Base-by-base conservation (phyloP, 2,888 invertebrate genomes). In the Drosophila peninsularis region DNA sequence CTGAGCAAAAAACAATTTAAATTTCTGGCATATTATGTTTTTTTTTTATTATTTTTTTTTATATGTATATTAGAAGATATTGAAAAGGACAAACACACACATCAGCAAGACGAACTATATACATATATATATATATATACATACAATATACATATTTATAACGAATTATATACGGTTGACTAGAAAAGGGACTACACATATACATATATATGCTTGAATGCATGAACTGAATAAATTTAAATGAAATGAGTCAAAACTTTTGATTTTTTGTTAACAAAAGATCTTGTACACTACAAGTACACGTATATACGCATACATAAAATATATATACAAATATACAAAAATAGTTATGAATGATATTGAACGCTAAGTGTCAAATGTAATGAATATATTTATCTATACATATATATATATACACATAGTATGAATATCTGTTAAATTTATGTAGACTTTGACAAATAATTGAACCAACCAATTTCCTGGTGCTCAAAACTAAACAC, bases 201-300 rank as follows among this genome's bases (percentile, higher is more conserved):
- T 42, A 60, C 11, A 42, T 21, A 75, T 50, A 78, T 76, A 85
- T 82, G 88, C 82, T 71, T 58, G 64, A 77, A 53, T 58, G 88
- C 83, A 84, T 82, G 83, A 88, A 84, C 83, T 84, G 83, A 84
- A 86, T 84, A 84, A 84, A 85, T 87, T 83, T 88, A 78, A 82
- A 74, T 56, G 55, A 71, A 72, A 64, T 72, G 76, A 78, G 75
- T 79, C 80, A 78, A 75, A 71, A 75, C 62, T 54, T 71, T 73
- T 71, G 80, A 79, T 78, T 78, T 78, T 47, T 75, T 71, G 71
- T 71, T 47, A 79, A 75, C 75, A 75, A 71, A 77, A 78, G 68
- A 81, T 66, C 74, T 74, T 83, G 63, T 63, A 71, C 65, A 71
- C 52, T 54, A 34, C 37, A 42, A 19, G 50, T 69, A 61, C 34